Evolutionary conservation across 2,113 vertebrate genomes (phyloP).

Genomic region (Heliornis fulica): DNA sequence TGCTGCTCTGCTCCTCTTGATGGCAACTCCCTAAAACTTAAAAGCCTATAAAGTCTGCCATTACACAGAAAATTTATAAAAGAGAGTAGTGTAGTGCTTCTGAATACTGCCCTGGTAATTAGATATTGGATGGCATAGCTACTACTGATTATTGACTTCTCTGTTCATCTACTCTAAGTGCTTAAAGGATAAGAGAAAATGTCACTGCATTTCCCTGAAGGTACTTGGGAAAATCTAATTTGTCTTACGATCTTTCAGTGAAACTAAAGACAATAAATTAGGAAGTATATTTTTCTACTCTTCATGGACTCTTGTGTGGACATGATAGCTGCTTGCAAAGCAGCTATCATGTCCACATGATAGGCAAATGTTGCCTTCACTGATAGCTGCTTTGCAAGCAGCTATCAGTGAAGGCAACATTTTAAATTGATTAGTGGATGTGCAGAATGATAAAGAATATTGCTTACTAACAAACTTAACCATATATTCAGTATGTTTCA

Average conservation of each 20-base stretch:
- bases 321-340: not conserved
- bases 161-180: slow-evolving; percentile 6
- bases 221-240: slow-evolving; percentile 52
- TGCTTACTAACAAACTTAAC: not conserved
- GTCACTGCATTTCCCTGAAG: slow-evolving; percentile 36
- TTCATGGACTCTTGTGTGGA: not conserved
- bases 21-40: not conserved
- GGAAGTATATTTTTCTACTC: not conserved
- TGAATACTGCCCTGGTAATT: slow-evolving; percentile 10
- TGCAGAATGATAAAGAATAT: not conserved
- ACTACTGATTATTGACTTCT: slow-evolving; percentile 41
- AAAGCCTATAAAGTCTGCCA: not conserved
- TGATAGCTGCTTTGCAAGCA: not conserved
- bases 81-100: not conserved
- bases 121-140: not conserved
- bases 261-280: slow-evolving; percentile 10
- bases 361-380: too few relatives aligned
- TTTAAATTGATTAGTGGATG: not conserved
- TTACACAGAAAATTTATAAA: not conserved
- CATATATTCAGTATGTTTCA: not conserved
- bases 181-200: slow-evolving; percentile 39
- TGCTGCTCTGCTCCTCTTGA: not conserved
- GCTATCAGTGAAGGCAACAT: not conserved
- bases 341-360: too few relatives aligned
- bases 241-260: not conserved